A percentile compares a stretch with the other conserved stretches of the same genome.
phyloP scores from a whole-genome alignment of 2,797 vertebrate genomes.

The Carapus acus region DNA sequence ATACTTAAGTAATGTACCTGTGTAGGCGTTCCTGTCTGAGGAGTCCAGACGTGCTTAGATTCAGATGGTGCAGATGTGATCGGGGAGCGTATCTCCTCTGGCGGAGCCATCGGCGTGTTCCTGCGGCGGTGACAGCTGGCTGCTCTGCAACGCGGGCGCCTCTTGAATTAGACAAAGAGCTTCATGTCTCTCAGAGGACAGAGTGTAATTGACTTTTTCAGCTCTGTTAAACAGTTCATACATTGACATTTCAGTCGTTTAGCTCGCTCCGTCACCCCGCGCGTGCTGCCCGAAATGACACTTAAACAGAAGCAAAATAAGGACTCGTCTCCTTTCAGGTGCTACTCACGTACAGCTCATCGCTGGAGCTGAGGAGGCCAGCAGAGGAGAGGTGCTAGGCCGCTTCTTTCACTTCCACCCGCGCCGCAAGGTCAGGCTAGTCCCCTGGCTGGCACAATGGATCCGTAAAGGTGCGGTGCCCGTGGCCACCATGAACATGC shows the following conservation, averaged over 20 bases:
- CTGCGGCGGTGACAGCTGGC: slow-evolving; percentile 44
- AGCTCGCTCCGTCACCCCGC: slow-evolving; percentile 8
- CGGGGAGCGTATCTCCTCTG: slow-evolving; percentile 9
- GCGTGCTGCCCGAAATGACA: not conserved
- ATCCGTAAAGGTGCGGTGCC: slow-evolving; percentile 66
- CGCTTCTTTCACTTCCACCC: slow-evolving; percentile 73
- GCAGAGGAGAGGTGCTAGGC: slow-evolving; percentile 55
- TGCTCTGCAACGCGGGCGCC: slow-evolving; percentile 32
- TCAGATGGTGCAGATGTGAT: slow-evolving; percentile 28
- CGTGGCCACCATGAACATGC: slow-evolving; percentile 81
- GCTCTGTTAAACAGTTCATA: slow-evolving; percentile 22
- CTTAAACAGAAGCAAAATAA: not conserved
- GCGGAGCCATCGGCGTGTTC: slow-evolving; percentile 26
- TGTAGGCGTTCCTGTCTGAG: slow-evolving; percentile 7
- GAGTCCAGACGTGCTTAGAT: slow-evolving; percentile 13
- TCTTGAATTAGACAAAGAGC: slow-evolving; percentile 49
- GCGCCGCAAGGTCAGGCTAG: slow-evolving; percentile 52
- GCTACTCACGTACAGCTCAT: slow-evolving; percentile 75
- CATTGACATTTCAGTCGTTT: slow-evolving; percentile 23
- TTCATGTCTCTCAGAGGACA: slow-evolving; percentile 37
- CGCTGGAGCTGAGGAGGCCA: slow-evolving; percentile 64
- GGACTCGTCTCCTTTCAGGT: slow-evolving; percentile 42
- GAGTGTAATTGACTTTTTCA: slow-evolving; percentile 40
- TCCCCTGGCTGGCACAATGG: slow-evolving; percentile 71
- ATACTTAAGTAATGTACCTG: slow-evolving; percentile 17